Percentiles rank a stretch among this genome's conserved stretches.
phyloP scores from a whole-genome alignment of 2,113 vertebrate species.

The Oncorhynchus kisutch region DNA sequence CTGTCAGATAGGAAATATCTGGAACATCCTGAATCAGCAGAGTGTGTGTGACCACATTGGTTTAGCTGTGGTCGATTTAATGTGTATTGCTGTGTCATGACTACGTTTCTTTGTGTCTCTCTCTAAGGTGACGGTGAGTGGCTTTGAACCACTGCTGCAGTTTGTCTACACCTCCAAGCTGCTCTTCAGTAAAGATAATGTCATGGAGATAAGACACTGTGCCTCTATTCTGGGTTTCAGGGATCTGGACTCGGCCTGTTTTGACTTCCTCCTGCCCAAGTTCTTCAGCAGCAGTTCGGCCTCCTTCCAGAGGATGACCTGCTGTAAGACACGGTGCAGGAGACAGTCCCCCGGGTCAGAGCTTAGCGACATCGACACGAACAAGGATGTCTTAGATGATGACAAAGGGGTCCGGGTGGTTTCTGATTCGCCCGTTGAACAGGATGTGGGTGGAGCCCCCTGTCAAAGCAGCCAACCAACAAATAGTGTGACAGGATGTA shows the following conservation, averaged over 20 bases:
- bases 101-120: background rate
- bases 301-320: slow-evolving; percentile 70
- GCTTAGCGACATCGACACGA: slow-evolving; percentile 1
- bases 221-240: slow-evolving; percentile 82
- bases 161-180: slow-evolving; percentile 96
- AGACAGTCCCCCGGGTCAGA: slow-evolving; percentile 50
- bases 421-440: slow-evolving; percentile 54
- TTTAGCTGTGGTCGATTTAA: too few species aligned
- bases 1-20: too few species aligned
- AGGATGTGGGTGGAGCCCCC: slow-evolving; percentile 53
- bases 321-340: slow-evolving; percentile 75
- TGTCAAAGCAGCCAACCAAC: slow-evolving; percentile 34
- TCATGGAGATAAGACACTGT: slow-evolving; percentile 84
- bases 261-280: slow-evolving; percentile 90
- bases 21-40: too few species aligned
- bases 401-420: slow-evolving; percentile 56
- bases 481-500: slow-evolving; percentile 61
- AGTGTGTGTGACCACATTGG: too few species aligned
- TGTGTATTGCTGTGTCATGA: background rate
- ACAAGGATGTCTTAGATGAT: slow-evolving; percentile 13
- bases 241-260: slow-evolving; percentile 90
- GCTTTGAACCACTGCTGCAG: slow-evolving; percentile 89
- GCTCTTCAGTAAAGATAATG: slow-evolving; percentile 84
- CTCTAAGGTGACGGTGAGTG: slow-evolving; percentile 84
- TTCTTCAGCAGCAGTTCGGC: slow-evolving; percentile 72